Evolutionary conservation across 2,797 vertebrate genomes (phyloP).

Genomic region (Malurus splendens): DNA sequence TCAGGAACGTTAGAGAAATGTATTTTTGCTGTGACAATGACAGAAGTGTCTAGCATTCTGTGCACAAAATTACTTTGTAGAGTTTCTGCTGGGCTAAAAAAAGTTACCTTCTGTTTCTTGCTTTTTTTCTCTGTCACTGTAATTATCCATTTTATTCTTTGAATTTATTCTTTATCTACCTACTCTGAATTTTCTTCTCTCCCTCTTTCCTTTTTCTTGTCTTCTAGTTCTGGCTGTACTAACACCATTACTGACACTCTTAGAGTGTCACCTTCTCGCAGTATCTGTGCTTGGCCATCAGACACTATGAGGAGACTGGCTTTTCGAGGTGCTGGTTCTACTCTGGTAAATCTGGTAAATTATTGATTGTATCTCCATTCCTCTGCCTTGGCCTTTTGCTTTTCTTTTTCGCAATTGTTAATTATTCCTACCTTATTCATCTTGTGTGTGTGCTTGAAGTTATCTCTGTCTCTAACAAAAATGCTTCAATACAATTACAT

Average conservation of each 20-base stretch:
- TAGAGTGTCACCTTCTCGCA: slow-evolving; percentile 64
- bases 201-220: slow-evolving; percentile 65
- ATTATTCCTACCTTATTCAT: not conserved
- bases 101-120: slow-evolving; percentile 34
- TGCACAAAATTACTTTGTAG: not conserved
- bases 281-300: slow-evolving; percentile 70
- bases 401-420: not conserved
- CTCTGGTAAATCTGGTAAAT: slow-evolving; percentile 84
- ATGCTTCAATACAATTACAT: not conserved
- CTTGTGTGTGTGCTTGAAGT: slow-evolving; percentile 13
- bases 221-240: slow-evolving; percentile 75
- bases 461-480: not conserved
- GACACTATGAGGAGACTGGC: slow-evolving; percentile 78
- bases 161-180: slow-evolving; percentile 33
- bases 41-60: slow-evolving; percentile 6
- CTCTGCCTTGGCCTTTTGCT: slow-evolving; percentile 23
- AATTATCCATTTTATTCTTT: slow-evolving; percentile 33
- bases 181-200: slow-evolving; percentile 34
- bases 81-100: slow-evolving; percentile 20
- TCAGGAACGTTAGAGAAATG: slow-evolving; percentile 6
- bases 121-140: slow-evolving; percentile 17
- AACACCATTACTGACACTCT: slow-evolving; percentile 66
- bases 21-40: slow-evolving; percentile 7
- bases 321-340: slow-evolving; percentile 81
- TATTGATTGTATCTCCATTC: slow-evolving; percentile 64